Evolutionary conservation across 1,140 invertebrate species (phyloP).

Genomic region (Lucilia sericata): DNA sequence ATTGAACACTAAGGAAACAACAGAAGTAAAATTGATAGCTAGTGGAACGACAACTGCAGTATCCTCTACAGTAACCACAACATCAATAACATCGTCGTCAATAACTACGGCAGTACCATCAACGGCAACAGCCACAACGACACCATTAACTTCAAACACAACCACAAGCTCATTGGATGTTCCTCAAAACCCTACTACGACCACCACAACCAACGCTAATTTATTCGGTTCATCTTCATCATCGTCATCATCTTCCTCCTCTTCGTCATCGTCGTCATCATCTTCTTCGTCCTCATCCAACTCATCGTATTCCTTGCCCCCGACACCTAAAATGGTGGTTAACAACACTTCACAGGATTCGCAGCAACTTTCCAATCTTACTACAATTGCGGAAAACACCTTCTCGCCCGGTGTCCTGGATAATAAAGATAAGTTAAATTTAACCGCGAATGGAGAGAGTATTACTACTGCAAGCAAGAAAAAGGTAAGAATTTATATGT

Average conservation of each 20-base stretch:
- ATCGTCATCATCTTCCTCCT: conserved; percentile 62
- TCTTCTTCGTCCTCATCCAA: conserved; percentile 64
- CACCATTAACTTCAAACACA: background rate
- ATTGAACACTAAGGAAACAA: background rate
- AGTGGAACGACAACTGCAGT: background rate
- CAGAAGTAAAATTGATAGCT: background rate
- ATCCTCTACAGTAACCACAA: background rate
- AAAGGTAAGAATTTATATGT: conserved; percentile 18
- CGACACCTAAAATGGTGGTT: conserved; percentile 53
- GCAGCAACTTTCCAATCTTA: background rate
- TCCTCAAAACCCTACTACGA: background rate
- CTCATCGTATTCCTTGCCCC: conserved; percentile 61
- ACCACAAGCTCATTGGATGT: background rate
- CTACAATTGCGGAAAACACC: background rate
- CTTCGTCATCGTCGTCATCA: conserved; percentile 54
- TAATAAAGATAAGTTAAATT: background rate
- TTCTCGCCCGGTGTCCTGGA: background rate
- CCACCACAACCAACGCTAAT: background rate
- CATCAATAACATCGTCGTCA: background rate
- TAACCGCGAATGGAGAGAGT: background rate
- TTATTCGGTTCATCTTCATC: conserved; percentile 56
- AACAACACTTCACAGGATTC: conserved; percentile 6
- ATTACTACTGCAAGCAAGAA: conserved; percentile 14
- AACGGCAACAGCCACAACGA: background rate
- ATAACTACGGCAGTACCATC: background rate